phyloP scores from a whole-genome alignment of 2,888 invertebrate species.

The Cylindroiulus punctatus region DNA sequence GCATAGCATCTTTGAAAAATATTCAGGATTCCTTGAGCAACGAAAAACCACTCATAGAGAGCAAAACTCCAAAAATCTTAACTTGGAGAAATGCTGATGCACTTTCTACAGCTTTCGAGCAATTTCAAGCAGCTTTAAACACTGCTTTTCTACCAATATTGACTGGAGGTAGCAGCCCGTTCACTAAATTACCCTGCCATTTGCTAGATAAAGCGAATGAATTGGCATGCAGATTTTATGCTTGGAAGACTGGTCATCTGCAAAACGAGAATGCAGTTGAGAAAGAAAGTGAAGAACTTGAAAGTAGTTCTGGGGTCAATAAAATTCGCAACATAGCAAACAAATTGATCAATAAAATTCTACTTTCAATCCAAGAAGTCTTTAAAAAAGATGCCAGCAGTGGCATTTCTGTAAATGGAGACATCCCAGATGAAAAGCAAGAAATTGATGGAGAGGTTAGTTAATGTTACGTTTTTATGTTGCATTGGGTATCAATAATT shows the following conservation, averaged over 20 bases:
- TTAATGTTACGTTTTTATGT: neutral
- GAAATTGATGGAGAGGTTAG: slow-evolving; percentile 33
- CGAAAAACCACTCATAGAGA: neutral
- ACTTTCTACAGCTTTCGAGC: neutral
- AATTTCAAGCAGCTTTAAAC: neutral
- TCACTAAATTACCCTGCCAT: neutral
- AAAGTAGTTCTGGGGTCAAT: neutral
- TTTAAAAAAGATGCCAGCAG: slow-evolving; percentile 40
- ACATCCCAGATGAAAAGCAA: slow-evolving; percentile 27
- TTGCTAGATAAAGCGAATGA: neutral
- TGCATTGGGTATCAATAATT: neutral
- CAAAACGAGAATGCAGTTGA: neutral
- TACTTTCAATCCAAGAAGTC: slow-evolving; percentile 52
- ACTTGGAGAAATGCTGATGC: slow-evolving; percentile 48
- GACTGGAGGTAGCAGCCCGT: neutral
- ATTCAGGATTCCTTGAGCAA: neutral
- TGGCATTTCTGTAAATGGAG: neutral
- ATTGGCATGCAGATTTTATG: neutral
- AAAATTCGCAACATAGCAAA: slow-evolving; percentile 1
- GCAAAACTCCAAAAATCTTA: neutral
- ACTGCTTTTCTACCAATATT: neutral
- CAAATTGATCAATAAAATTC: slow-evolving; percentile 23
- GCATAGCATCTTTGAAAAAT: slow-evolving; percentile 11
- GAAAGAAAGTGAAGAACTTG: neutral
- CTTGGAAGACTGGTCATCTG: neutral